Conservation (phyloP, 2,113 vertebrate species). For the Shinisaurus crocodilurus region DNA sequence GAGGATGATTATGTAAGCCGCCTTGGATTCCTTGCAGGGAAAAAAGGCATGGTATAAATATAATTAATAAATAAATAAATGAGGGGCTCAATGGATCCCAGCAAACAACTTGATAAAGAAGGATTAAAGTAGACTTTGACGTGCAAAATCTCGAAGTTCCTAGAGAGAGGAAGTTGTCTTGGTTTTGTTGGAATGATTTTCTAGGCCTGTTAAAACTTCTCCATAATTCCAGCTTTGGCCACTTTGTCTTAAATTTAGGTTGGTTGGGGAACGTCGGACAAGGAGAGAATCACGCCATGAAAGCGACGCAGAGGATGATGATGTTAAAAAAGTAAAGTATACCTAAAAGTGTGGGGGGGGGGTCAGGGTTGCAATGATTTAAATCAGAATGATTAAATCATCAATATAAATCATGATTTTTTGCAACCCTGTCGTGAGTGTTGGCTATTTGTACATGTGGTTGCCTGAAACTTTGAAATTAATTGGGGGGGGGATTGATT, state of each 20-base stretch:
- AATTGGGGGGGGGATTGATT: too few species aligned
- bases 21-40: too few species aligned
- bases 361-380: too few species aligned
- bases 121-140: not conserved
- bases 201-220: not conserved
- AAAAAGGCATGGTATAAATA: too few species aligned
- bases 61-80: too few species aligned
- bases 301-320: constrained; percentile 98
- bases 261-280: constrained; percentile 95
- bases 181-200: not conserved
- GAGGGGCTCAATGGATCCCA: not conserved
- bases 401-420: too few species aligned
- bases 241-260: constrained; percentile 75
- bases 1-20: too few species aligned
- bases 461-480: too few species aligned
- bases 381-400: too few species aligned
- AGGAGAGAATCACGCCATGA: constrained; percentile 97
- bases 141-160: not conserved
- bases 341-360: not conserved
- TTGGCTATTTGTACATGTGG: too few species aligned
- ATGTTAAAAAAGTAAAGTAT: constrained; percentile 92
- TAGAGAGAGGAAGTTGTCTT: not conserved
- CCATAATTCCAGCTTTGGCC: not conserved
- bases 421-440: too few species aligned
- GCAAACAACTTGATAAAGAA: not conserved